Evolutionary conservation across 37 sponge, comb jelly and placozoan species (phyloP), one percentile per base, ranked within the genome.

Genomic region (Aplysina aerophoba): DNA sequence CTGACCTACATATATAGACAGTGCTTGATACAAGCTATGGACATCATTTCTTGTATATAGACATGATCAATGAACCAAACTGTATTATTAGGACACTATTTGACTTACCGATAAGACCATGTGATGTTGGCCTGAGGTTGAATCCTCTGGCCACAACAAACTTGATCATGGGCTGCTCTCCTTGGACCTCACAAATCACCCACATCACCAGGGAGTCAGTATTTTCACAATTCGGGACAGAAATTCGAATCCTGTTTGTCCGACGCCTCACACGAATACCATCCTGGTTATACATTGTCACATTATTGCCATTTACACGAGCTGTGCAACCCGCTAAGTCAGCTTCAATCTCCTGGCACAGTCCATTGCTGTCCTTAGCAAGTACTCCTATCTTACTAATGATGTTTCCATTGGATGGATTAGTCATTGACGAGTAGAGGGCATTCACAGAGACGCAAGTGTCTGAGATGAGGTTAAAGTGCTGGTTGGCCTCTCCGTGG

Each of bases 81-180:
- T n/a, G n/a, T n/a, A n/a, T n/a, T n/a, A n/a, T n/a, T n/a, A n/a
- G n/a, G n/a, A n/a, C n/a, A n/a, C n/a, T n/a, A n/a, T n/a, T n/a
- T n/a, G n/a, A 81, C 86, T 86, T 63, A 93, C 93, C 93, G 81
- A 93, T 55, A 20, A 93, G 72, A 35, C 93, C 93, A 85, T 93
- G 93, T 13, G 93, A 93, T 22, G 87, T 59, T 25, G 90, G 90
- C 20, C 81, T 33, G 6, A 93, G 88, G 54, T 93, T 93, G 54
- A 86, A 21, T 17, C 93, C 93, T 56, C 93, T 63, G 24, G 88
- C 59, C 19, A 93, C 66, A 15, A 69, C 75, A 61, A 93, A 89
- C 41, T 67, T 61, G 55, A 89, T 86, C 94, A 93, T 93, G 17
- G 55, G 38, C 19, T 80, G 53, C 15, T 83, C 30, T 13, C 20